Base-by-base conservation (phyloP, 2,113 vertebrate genomes). In the Aepyceros melampus region DNA sequence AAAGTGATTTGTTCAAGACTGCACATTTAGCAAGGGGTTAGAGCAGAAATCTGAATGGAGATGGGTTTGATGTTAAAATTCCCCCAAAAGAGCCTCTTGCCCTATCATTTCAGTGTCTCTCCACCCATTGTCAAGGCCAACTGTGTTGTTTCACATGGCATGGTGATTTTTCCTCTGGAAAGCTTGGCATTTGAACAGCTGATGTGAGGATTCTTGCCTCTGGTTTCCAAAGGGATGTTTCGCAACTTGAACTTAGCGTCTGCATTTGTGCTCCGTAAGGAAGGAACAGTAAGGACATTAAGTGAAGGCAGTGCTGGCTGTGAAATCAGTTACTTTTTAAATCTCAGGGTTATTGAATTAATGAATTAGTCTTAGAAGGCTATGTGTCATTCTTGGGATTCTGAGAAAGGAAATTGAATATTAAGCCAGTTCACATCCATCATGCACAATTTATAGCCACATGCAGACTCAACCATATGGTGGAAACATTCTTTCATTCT, bases 241-340 rank as follows among this genome's bases (percentile, higher is more conserved):
- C 60, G 95, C 17, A 74, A 33, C 79, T 93, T 87, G 58, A 82
- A 87, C 4, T 7, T 33, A n/a, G 62, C 86, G 53, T 91, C 55
- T 96, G 55, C 74, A 79, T 96, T 71, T 89, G 21, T 79, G 58
- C 62, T 86, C 79, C 47, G 2, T 91, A 51, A 82, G 62, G 89
- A 97, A 92, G 21, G 19, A 64, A 87, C 13, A 76, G 29, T 40
- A 82, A 97, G 95, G 78, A 19, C 33, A 74, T 87, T 94, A 96
- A 62, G 93, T 45, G 74, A 53, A 92, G 74, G 45, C 87, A 96
- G 49, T 47, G 36, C 43, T 92, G 62, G 97, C 51, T 95, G 83
- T 76, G 95, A 98, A 98, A 98, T 97, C 97, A 97, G 94, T 97
- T 55, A 79, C 36, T 93, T 55, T 95, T 96, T 97, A 93, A 98